phyloP scores from a whole-genome alignment of 2,797 vertebrate genomes.

The Pteronotus mesoamericanus region DNA sequence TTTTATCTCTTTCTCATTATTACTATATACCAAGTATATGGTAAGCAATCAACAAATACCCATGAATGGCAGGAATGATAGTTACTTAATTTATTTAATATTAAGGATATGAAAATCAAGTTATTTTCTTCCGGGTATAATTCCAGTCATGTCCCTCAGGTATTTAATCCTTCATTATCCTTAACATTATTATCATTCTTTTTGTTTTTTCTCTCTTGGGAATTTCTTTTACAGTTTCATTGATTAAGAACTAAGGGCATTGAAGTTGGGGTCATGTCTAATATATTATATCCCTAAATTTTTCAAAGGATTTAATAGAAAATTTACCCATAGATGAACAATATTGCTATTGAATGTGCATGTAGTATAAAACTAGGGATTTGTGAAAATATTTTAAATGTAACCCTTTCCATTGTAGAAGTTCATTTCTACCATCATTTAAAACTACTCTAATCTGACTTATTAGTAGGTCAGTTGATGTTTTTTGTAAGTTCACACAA shows the following conservation, averaged over 20 bases:
- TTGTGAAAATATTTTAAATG: not conserved
- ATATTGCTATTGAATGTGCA: not conserved
- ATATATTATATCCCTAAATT: not conserved
- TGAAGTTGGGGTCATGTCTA: not conserved
- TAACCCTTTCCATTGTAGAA: constrained; percentile 13
- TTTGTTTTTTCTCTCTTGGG: not conserved
- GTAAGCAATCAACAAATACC: not conserved
- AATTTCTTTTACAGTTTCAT: not conserved
- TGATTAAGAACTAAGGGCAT: not conserved
- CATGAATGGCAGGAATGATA: not conserved
- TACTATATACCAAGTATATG: not conserved
- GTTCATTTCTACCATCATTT: constrained; percentile 12
- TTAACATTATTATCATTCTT: not conserved
- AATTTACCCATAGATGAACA: not conserved
- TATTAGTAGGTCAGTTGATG: not conserved
- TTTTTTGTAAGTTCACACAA: not conserved
- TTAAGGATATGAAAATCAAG: not conserved
- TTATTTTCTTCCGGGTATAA: not conserved
- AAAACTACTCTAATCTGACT: not conserved
- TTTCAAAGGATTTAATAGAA: not conserved
- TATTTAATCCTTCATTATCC: not conserved
- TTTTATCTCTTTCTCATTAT: not conserved
- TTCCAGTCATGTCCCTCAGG: not conserved
- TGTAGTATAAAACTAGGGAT: not conserved
- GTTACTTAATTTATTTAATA: not conserved